Conservation (phyloP, 23 tunicate genomes). For the Halocynthia roretzi region DNA sequence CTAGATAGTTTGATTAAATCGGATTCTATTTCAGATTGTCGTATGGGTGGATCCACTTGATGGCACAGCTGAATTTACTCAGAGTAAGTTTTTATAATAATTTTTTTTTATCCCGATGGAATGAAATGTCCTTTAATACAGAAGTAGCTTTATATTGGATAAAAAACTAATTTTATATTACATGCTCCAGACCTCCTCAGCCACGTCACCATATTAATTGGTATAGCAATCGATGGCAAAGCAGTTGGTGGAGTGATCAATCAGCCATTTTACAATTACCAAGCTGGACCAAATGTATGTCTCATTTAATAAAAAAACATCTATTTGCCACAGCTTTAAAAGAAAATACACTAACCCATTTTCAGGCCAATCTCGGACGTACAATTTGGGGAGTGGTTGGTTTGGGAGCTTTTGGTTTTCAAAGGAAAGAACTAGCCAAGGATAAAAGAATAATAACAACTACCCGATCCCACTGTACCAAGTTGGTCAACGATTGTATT, state of each 20-base stretch:
- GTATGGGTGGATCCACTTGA: conserved; percentile 99
- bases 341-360: neutral
- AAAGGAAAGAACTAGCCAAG: conserved; percentile 57
- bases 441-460: conserved; percentile 72
- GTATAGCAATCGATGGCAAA: conserved; percentile 94
- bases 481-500: conserved; percentile 80
- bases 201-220: conserved; percentile 94
- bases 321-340: neutral
- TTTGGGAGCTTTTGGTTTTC: conserved; percentile 94
- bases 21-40: conserved; percentile 34
- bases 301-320: neutral
- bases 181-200: conserved; percentile 51
- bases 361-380: conserved; percentile 62
- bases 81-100: conserved; percentile 39
- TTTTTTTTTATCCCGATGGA: no score
- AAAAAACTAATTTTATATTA: neutral
- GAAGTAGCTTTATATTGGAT: no score
- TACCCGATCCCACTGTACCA: conserved; percentile 88
- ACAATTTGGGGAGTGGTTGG: conserved; percentile 98
- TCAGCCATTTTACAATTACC: conserved; percentile 95
- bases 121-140: no score
- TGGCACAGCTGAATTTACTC: conserved; percentile 97
- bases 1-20: neutral
- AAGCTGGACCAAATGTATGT: conserved; percentile 53
- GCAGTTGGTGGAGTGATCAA: conserved; percentile 96